Evolutionary conservation across 2,888 invertebrate genomes (phyloP).

Genomic region (Amaurobius ferox): DNA sequence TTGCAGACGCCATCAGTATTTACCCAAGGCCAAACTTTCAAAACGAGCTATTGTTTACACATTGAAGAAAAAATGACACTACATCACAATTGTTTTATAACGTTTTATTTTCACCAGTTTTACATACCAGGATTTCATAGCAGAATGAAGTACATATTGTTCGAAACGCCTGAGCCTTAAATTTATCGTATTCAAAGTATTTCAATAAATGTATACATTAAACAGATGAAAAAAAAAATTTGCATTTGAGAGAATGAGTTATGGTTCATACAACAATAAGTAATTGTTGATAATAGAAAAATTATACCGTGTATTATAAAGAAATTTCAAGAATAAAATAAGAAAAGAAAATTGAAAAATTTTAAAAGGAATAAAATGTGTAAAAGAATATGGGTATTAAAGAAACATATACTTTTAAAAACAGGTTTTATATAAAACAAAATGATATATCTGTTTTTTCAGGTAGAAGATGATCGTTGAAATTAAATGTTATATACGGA

Average conservation of each 20-base stretch:
- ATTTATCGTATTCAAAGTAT: not conserved
- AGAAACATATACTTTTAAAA: no score
- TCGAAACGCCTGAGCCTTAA: not conserved
- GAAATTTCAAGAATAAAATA: no score
- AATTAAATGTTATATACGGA: no score
- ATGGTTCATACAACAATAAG: not conserved
- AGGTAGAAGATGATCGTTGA: no score
- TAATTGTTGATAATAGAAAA: not conserved
- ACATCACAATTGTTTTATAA: slow-evolving; percentile 28
- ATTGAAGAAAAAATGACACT: slow-evolving; percentile 48
- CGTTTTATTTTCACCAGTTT: slow-evolving; percentile 6
- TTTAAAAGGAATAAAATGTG: no score
- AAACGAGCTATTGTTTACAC: slow-evolving; percentile 46
- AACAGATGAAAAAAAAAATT: not conserved
- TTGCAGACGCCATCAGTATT: slow-evolving; percentile 33
- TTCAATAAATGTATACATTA: not conserved
- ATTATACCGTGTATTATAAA: no score
- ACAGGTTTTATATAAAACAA: no score
- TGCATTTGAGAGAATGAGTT: not conserved
- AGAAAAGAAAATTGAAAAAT: no score
- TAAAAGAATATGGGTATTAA: no score
- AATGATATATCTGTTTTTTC: no score
- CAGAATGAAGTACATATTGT: not conserved
- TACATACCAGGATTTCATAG: not conserved
- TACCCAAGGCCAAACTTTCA: slow-evolving; percentile 42